These are phyloP conservation scores for Oenanthe oenanthe DNA, from an alignment of 2,113 vertebrate genomes.

Conservation along the genomic window DNA sequence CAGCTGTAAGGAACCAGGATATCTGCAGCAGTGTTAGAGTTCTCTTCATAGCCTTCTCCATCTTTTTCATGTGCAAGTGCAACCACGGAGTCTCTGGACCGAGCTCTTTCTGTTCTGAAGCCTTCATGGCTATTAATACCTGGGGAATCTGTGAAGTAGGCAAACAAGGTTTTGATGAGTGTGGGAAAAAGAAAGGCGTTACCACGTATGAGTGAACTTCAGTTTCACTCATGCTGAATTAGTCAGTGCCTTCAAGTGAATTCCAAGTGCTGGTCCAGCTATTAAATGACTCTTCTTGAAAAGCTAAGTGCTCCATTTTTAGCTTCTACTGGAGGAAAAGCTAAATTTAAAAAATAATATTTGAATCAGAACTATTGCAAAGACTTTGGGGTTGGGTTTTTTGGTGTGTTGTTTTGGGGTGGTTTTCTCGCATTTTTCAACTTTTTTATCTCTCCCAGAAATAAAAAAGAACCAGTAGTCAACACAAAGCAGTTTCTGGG, in stretches of 20 bases:
- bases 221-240: constrained; percentile 54
- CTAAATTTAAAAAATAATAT: neutral
- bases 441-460: neutral
- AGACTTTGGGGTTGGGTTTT: neutral
- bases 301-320: neutral
- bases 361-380: neutral
- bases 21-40: neutral
- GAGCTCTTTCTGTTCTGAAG: neutral
- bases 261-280: constrained; percentile 17
- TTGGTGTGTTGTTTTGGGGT: neutral
- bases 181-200: constrained; percentile 61
- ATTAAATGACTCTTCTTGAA: neutral
- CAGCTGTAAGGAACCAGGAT: neutral
- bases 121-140: neutral
- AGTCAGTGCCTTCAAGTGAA: constrained; percentile 63
- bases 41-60: neutral
- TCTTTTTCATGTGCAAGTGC: neutral
- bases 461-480: neutral
- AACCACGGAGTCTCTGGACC: neutral
- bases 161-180: constrained; percentile 51
- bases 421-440: no score
- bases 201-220: constrained; percentile 27
- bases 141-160: constrained; percentile 32
- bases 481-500: neutral
- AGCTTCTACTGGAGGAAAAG: neutral